These are phyloP conservation scores for Melanerpes aurifrons DNA, from an alignment of 2,113 vertebrate species.

Conservation along the genomic window DNA sequence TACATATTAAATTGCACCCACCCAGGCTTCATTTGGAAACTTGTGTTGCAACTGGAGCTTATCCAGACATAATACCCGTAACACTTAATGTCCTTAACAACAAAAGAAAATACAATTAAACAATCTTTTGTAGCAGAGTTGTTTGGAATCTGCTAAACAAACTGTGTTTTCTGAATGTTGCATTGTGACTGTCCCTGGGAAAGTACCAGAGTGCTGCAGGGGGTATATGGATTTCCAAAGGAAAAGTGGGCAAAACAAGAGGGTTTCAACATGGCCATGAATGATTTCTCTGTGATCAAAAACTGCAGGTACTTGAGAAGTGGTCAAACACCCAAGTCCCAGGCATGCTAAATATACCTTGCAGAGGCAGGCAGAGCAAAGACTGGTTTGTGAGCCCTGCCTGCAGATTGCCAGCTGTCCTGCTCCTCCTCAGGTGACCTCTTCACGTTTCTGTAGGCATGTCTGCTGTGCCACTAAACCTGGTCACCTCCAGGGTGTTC, in stretches of 20 bases:
- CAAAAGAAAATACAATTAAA: conserved; percentile 49
- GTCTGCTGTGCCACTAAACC: neutral
- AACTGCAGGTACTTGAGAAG: neutral
- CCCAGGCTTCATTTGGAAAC: conserved; percentile 22
- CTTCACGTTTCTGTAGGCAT: neutral
- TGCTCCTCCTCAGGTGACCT: neutral
- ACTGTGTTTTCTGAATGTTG: neutral
- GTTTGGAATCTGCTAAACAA: neutral
- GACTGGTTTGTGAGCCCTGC: neutral
- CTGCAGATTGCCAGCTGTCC: neutral
- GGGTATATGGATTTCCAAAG: neutral
- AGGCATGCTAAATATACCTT: neutral
- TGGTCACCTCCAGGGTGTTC: neutral
- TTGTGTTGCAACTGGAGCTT: neutral
- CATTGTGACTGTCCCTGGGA: neutral
- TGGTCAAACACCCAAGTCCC: neutral
- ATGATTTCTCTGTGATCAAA: neutral
- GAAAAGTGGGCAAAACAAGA: neutral
- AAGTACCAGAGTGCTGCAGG: neutral
- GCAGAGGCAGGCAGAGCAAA: neutral
- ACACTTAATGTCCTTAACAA: conserved; percentile 7
- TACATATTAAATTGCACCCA: conserved; percentile 12
- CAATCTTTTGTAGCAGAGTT: neutral
- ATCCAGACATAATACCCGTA: conserved; percentile 2
- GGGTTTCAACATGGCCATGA: fast-evolving